A percentile compares a stretch with the other conserved stretches of the same genome.
Evolutionary conservation across 2,888 invertebrate genomes (phyloP).

Genomic region (Altica lythri): DNA sequence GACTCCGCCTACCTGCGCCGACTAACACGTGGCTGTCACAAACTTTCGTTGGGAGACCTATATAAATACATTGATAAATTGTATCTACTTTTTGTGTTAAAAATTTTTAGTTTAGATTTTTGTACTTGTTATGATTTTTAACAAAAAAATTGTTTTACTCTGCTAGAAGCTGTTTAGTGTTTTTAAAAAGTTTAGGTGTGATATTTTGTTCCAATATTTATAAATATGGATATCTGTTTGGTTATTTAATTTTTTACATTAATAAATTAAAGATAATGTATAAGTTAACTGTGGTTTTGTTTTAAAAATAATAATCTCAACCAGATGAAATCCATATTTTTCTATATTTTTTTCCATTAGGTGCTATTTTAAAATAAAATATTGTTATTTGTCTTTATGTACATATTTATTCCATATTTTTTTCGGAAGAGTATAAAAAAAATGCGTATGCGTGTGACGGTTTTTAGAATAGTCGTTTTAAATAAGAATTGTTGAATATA

Average conservation of each 20-base stretch:
- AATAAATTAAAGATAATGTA: no score
- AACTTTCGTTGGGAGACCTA: no score
- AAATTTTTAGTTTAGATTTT: no score
- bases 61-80: no score
- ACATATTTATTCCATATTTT: conserved; percentile 17
- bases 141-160: no score
- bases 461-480: conserved; percentile 12
- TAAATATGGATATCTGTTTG: not conserved
- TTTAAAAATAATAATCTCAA: no score
- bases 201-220: conserved; percentile 1
- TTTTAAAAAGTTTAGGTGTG: not conserved
- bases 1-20: no score
- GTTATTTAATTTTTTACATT: no score
- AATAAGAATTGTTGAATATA: conserved; percentile 24
- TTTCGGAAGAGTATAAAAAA: conserved; percentile 16
- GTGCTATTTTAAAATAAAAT: conserved; percentile 18
- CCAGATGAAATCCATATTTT: not conserved
- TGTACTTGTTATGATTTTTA: no score
- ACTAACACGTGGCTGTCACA: no score
- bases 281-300: no score
- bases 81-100: no score
- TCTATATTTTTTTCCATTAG: conserved; percentile 8
- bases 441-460: conserved; percentile 5
- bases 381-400: conserved; percentile 16
- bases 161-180: not conserved